Base-by-base conservation (phyloP, 2,888 invertebrate genomes). In the Piscicola geometra region DNA sequence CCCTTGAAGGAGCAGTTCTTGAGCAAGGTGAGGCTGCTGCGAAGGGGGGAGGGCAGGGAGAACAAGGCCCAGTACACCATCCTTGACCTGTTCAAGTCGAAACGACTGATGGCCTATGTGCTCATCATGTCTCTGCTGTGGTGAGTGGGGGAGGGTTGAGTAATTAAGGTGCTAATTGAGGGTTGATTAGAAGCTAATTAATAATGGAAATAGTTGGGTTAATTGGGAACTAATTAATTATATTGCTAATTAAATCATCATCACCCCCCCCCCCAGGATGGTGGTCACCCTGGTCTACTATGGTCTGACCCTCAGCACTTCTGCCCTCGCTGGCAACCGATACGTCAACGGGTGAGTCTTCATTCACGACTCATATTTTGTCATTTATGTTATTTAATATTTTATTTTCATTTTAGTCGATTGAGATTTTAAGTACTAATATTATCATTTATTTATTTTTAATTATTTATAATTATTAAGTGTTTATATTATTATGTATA, bases 231-330 rank as follows among this genome's bases (percentile, higher is more conserved):
- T 21, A 50, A 50, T 50, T 50, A 18, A 50, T 50, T 50, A 50
- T 50, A 18, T 50, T 21, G 52, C 21, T 50, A 69, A 25, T n/a
- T 35, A n/a, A 21, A 18, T 36, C 28, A n/a, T 33, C 36, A n/a
- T 28, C 25, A 36, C n/a, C 35, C 28, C n/a, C n/a, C n/a, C 32
- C 60, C n/a, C 15, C 25, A 83, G 83, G 83, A 77, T 82, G 9
- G 81, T 81, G 5, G 80, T 81, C 64, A 79, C 79, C 12, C 75
- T 82, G 66, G 81, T 81, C 18, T 83, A 83, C 75, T 82, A 82
- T 73, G 82, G 82, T 0, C 75, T 83, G 69, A 81, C 81, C 21
- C 77, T 83, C 33, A 81, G 81, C 25, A 82, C 83, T 9, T 78
- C 81, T 1, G 79, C 80, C 32, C 77, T 82, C 32, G 81, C 82